Evolutionary conservation across 2,888 invertebrate species (phyloP), one percentile per base, ranked within the genome.

Genomic region (Athetis lepigone): DNA sequence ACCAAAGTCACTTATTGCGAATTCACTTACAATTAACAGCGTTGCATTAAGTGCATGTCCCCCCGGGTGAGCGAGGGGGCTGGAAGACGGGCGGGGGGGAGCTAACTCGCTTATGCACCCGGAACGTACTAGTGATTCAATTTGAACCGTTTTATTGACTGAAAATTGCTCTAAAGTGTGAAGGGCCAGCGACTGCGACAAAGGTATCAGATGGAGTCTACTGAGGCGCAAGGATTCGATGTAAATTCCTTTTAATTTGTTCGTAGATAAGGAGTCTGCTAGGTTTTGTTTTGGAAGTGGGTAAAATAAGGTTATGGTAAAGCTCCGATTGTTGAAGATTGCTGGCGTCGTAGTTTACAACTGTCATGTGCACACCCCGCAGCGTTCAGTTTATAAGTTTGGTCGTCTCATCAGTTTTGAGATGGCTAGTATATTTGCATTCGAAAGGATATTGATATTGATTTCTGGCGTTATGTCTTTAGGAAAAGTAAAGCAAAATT

Each of bases 121-220:
- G 78, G 79, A 76, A 74, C 77, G 82, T 77, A 71, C 77, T 49
- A 51, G 73, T 82, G 84, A 84, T 83, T 85, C 79, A 79, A 85
- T 84, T 85, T 74, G 63, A 78, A 62, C 71, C 79, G 81, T 84
- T 85, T 85, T 85, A 84, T 84, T 80, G 82, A 82, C 79, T 75
- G 77, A 61, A 78, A 83, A 85, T 84, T 80, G 83, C 84, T 83
- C 75, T 76, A 80, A 79, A 82, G 77, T 77, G 76, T 73, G 72
- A 42, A 54, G 56, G 70, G 43, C 40, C 77, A 66, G 66, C 77
- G 43, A 43, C 73, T 70, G 59, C 60, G 54, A 67, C 66, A 65
- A 67, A 80, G 79, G 67, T 64, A 54, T 60, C 60, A 79, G 81
- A 66, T 75, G 75, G 58, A 40, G 55, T 67, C 78, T 55, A 57